Evolutionary conservation across 2,888 invertebrate species (phyloP), one percentile per base, ranked within the genome.

Genomic region (Molanna angustata): DNA sequence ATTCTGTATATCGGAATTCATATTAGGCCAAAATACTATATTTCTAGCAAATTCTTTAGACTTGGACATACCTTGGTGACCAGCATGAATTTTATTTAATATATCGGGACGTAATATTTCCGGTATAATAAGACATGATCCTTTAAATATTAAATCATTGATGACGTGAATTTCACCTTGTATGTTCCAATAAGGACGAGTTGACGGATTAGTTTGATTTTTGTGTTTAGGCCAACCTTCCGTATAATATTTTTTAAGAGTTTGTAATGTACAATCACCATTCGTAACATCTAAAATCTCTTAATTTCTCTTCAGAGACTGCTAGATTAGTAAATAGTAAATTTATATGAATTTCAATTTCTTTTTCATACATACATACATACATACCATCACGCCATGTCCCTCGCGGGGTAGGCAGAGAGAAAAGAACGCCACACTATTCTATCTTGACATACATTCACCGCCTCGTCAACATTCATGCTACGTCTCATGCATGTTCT

Each of bases 1-100:
- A 6, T 61, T 58, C 57, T 64, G 62, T 14, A 63, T 54, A 13
- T 64, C 61, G 31, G 47, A 51, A 19, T 53, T 22, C 6, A 62
- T 46, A n/a, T 55, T 57, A 9, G 61, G 62, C 54, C 62, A 64
- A 52, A 61, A 63, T 39, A 62, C 55, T 14, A 61, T 61, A 54
- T 62, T 60, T 33, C 60, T 40, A 4, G 61, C 60, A 50, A 56
- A 53, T 2, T 53, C 40, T 31, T 60, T 60, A 48, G 57, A 57
- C 32, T 59, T 57, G 11, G 42, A 39, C 14, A 62, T 57, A 3
- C 61, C 59, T 49, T 56, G 46, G 33, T 61, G 59, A 1, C 59
- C 44, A 3, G 17, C 49, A 48, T 61, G 61, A 21, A 63, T 50
- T 40, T 56, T 57, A 2, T 43, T 41, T 2, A 60, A 41, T 6